phyloP scores from a whole-genome alignment of 2,113 vertebrate genomes.

The Leucosticte australis region DNA sequence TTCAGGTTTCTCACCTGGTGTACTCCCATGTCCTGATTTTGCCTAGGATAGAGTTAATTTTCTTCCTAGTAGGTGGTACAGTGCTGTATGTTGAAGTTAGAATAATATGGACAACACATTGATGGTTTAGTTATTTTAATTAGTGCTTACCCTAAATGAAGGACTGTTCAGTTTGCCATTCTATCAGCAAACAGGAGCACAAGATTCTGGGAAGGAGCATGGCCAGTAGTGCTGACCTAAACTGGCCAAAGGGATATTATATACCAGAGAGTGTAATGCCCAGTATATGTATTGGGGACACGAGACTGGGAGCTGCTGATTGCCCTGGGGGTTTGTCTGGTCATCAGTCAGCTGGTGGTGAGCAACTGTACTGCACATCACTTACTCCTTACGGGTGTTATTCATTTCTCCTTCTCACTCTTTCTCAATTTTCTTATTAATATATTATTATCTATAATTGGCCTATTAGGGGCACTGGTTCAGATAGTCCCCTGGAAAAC shows the following conservation, averaged over 20 bases:
- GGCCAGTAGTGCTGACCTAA: not conserved
- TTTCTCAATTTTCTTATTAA: not conserved
- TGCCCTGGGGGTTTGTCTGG: not conserved
- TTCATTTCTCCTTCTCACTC: not conserved
- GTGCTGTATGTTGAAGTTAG: not conserved
- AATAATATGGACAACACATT: not conserved
- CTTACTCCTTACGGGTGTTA: not conserved
- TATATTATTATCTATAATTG: not conserved
- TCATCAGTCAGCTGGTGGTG: no score
- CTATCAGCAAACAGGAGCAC: not conserved
- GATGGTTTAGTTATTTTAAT: not conserved
- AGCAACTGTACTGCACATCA: not conserved
- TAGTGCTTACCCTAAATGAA: not conserved
- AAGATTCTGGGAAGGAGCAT: not conserved
- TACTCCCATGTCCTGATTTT: not conserved
- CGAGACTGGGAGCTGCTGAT: not conserved
- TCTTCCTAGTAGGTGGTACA: not conserved
- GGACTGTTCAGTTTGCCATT: not conserved
- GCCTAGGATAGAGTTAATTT: not conserved
- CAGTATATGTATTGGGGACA: rapidly evolving
- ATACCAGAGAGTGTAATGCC: not conserved
- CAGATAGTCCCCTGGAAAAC: not conserved
- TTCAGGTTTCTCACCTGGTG: not conserved
- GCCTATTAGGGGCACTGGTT: not conserved
- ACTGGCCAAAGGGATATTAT: not conserved